Conservation (phyloP, 2,888 invertebrate species). For the Tenthredo distinguenda region DNA sequence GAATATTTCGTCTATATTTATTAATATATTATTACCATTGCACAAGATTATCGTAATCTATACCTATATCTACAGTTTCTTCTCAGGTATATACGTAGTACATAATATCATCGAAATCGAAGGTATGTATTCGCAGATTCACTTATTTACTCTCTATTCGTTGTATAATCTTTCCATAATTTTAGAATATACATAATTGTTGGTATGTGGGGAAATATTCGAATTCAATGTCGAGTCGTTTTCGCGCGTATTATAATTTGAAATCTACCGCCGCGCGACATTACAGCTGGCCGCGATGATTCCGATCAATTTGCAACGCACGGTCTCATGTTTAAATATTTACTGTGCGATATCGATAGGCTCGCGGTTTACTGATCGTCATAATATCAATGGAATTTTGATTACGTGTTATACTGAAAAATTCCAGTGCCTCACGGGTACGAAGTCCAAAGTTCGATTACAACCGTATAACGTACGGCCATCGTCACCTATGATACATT, state of each 20-base stretch:
- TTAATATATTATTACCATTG: not conserved
- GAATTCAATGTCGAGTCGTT: not conserved
- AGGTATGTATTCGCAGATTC: not conserved
- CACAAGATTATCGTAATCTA: not conserved
- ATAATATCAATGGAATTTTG: conserved; percentile 2
- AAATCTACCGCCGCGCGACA: not conserved
- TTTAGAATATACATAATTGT: no score
- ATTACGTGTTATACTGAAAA: not conserved
- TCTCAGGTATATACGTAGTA: no score
- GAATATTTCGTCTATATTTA: not conserved
- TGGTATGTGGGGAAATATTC: not conserved
- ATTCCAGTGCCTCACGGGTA: not conserved
- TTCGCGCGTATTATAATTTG: not conserved
- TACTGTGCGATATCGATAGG: not conserved
- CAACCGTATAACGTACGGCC: not conserved
- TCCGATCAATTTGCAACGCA: not conserved
- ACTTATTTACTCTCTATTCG: no score
- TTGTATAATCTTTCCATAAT: no score
- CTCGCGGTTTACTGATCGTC: not conserved
- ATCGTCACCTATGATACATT: not conserved
- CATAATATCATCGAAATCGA: not conserved
- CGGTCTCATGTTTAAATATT: not conserved
- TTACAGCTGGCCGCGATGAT: not conserved
- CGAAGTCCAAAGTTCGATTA: conserved; percentile 1
- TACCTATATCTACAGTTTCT: not conserved